Evolutionary conservation across 2,797 vertebrate genomes (phyloP), one percentile per base, ranked within the genome.

Genomic region (Pantherophis vulpinus): DNA sequence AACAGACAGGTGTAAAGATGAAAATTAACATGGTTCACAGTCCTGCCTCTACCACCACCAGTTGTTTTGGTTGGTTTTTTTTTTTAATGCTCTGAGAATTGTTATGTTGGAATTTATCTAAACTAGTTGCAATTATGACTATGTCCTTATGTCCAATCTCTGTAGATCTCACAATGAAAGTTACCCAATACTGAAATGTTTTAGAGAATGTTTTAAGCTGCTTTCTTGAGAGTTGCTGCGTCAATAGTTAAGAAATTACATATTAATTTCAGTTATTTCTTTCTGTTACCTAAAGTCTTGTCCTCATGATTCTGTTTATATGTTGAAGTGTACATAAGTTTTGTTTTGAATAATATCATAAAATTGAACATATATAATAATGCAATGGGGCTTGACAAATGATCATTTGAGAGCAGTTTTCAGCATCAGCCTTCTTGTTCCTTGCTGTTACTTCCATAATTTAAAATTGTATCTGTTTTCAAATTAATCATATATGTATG

Each of bases 121-220:
- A 32, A 51, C 0, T 0, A 2, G 91, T 70, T 74, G 51, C 91
- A 93, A 87, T 37, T 90, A 20, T 51, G 86, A 70, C 54, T 87
- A 0, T 13, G n/a, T 92, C 94, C 79, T 88, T 74, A 92, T 91
- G 18, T 93, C 92, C 94, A 93, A 93, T 94, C 88, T 93, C 37
- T 90, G 32, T 63, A 58, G 95, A 88, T 93, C 90, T 95, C 86
- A 4, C 56, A 94, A 91, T 90, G 93, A 96, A 94, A 89, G 95
- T 93, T 94, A 91, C 93, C 2, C 0, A 32, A 93, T 95, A 92
- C 47, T 94, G 58, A 37, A 70, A 83, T 42, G 0, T 92, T 96
- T 94, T 94, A 66, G 51, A 29, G 55, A 42, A 0, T 86, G 56
- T 94, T 90, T 93, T 94, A 94, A 93, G 32, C 55, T 92, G 92